These are phyloP conservation scores for Brenthis daphne DNA, from an alignment of 2,888 invertebrate species.

Conservation along the genomic window DNA sequence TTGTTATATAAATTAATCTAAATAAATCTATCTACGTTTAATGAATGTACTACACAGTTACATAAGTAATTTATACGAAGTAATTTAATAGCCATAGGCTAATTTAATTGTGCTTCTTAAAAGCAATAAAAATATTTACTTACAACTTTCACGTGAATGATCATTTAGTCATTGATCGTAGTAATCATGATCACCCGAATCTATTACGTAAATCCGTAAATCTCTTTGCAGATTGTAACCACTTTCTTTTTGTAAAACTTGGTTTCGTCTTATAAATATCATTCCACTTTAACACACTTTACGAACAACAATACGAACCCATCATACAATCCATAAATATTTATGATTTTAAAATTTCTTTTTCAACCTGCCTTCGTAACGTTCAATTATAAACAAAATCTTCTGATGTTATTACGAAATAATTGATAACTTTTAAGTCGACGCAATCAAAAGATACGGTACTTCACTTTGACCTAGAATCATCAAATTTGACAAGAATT, in stretches of 20 bases:
- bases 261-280: conserved; percentile 19
- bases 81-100: conserved; percentile 5
- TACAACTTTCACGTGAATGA: conserved; percentile 9
- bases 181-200: conserved; percentile 18
- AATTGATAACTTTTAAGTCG: too few relatives aligned
- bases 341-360: conserved; percentile 20
- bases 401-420: neutral
- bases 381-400: conserved; percentile 4
- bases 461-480: too few relatives aligned
- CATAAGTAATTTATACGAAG: neutral
- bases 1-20: conserved; percentile 6
- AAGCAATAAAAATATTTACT: conserved; percentile 1
- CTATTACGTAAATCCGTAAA: conserved; percentile 24
- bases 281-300: conserved; percentile 25
- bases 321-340: conserved; percentile 31
- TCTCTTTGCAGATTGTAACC: conserved; percentile 17
- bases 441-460: too few relatives aligned
- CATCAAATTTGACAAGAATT: too few relatives aligned
- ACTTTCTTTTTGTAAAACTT: conserved; percentile 33
- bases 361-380: conserved; percentile 8
- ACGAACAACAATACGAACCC: conserved; percentile 20
- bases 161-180: conserved; percentile 21
- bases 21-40: conserved; percentile 16
- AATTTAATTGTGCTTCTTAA: conserved; percentile 1
- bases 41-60: neutral